phyloP scores from a whole-genome alignment of 2,888 invertebrate species.

The Plemyria rubiginata region DNA sequence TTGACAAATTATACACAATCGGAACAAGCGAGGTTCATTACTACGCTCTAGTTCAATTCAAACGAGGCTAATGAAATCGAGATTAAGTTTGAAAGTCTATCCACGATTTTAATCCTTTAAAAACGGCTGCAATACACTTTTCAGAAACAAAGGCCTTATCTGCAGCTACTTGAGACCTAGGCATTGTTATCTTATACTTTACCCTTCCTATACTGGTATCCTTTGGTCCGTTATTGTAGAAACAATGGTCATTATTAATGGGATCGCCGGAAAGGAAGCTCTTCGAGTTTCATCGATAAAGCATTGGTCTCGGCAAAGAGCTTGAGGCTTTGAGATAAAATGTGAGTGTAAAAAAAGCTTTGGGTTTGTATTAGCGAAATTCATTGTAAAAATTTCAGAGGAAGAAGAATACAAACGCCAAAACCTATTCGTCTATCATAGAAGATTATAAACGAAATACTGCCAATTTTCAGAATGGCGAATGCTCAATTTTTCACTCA shows the following conservation, averaged over 20 bases:
- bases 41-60: not conserved
- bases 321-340: constrained; percentile 9
- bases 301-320: constrained; percentile 17
- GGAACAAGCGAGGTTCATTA: not conserved
- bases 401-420: not conserved
- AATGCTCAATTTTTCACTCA: constrained; percentile 38
- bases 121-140: constrained; percentile 14
- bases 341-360: constrained; percentile 7
- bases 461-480: constrained; percentile 46
- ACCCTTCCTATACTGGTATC: not conserved
- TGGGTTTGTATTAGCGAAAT: not conserved
- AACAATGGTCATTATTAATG: constrained; percentile 52
- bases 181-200: constrained; percentile 21
- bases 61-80: constrained; percentile 9
- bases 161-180: constrained; percentile 32
- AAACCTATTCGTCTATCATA: too few species aligned
- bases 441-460: not conserved
- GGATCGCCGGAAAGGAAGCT: constrained; percentile 43
- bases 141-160: constrained; percentile 26
- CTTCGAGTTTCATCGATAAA: constrained; percentile 17
- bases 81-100: constrained; percentile 6
- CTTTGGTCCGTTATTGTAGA: constrained; percentile 42
- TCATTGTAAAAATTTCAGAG: not conserved
- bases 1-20: too few species aligned
- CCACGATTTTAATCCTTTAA: constrained; percentile 12